phyloP scores from a whole-genome alignment of 2,797 vertebrate species.

The Siniperca obscura region DNA sequence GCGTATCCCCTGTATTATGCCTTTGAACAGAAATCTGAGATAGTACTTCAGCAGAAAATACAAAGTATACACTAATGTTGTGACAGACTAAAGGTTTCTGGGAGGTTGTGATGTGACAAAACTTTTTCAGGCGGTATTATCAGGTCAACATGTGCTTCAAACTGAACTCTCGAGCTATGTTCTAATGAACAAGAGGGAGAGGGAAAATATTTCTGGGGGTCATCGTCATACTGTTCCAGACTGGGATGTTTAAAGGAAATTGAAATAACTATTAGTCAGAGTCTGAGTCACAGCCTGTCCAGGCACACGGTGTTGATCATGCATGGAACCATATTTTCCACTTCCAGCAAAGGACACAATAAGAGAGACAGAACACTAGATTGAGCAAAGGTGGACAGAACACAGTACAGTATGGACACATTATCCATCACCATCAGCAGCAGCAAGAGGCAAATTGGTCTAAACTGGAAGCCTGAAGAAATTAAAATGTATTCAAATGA shows the following conservation, averaged over 20 bases:
- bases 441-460: not conserved
- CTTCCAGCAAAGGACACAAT: not conserved
- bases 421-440: not conserved
- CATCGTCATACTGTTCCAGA: conserved; percentile 33
- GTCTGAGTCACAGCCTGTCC: conserved; percentile 58
- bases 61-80: no score
- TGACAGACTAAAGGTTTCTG: not conserved
- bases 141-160: conserved; percentile 13
- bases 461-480: not conserved
- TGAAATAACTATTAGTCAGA: conserved; percentile 56
- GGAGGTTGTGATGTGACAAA: not conserved
- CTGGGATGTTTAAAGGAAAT: conserved; percentile 37
- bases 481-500: not conserved
- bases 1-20: not conserved
- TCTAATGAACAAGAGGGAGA: not conserved
- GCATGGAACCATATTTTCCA: conserved; percentile 37
- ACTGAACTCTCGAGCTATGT: no score
- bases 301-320: not conserved
- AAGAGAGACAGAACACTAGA: not conserved
- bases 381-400: not conserved
- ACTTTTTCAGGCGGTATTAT: not conserved
- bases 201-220: not conserved
- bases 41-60: not conserved
- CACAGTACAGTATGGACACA: not conserved
- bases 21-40: not conserved